Base-by-base conservation (phyloP, 2,888 invertebrate genomes). In the Caenorhabditis sulstoni region DNA sequence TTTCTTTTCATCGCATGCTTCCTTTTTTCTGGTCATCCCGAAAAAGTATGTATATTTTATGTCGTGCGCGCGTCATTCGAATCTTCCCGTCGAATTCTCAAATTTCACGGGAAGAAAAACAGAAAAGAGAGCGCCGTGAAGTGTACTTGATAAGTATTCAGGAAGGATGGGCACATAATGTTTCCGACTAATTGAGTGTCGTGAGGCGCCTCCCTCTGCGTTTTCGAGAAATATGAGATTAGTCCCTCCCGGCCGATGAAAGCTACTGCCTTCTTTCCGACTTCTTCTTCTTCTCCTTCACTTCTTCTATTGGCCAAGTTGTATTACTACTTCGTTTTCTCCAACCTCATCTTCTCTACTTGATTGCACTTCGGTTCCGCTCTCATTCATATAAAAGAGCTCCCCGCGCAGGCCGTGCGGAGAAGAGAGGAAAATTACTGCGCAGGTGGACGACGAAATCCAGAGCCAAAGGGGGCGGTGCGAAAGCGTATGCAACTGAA, bases 351-450 rank as follows among this genome's bases (percentile, higher is more conserved):
- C 61, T 35, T 62, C 73, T 73, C 73, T 73, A 73, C 73, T 73
- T 73, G 73, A 73, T 73, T 73, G 64, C 73, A 64, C 73, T 64
- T 73, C 23, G 73, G 64, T 73, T 73, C 73, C 73, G 73, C 73
- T 64, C 52, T 64, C 62, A 70, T 70, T 70, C 70, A 64, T 71
- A 71, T 71, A 71, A 71, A 71, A 71, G 71, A 71, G 62, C 29
- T 29, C 29, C 4, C 50, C 71, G 55, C 62, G 57, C 47, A 49
- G 57, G 39, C n/a, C 23, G 52, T 59, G 39, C 41, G 7, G 29
- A 61, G 61, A 39, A 47, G 47, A 59, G 35, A 47, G 59, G 64
- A 73, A 64, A 73, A 73, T 73, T 73, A 73, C 73, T 73, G 73
- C 57, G 62, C 41, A 73, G 73, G 73, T 73, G 64, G 73, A 61